Percentiles rank a stretch among this genome's conserved stretches.
These are phyloP conservation scores for Platycheirus rosarum DNA, from an alignment of 2,888 invertebrate species.

Conservation along the genomic window DNA sequence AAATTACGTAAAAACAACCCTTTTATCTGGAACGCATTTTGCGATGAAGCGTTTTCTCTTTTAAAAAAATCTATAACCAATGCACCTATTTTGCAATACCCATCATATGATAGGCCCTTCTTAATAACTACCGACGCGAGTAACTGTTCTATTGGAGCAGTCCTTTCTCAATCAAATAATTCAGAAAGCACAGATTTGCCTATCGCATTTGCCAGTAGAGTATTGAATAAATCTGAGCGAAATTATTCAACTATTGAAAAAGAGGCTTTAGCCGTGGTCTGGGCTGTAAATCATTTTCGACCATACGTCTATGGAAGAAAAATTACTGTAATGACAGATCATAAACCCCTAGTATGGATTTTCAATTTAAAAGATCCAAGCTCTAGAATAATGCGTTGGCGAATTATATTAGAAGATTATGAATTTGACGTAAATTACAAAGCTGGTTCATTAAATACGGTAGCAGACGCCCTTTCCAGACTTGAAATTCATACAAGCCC, in stretches of 20 bases:
- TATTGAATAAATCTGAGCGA: not conserved
- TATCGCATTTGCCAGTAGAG: conserved; percentile 10
- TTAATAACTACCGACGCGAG: conserved; percentile 6
- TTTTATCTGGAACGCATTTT: conserved; percentile 1
- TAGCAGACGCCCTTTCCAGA: not conserved
- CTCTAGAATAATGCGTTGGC: conserved; percentile 1
- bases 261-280: not conserved
- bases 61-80: not conserved
- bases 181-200: conserved; percentile 7
- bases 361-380: conserved; percentile 8
- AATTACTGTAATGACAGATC: conserved; percentile 22
- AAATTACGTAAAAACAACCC: too few species aligned
- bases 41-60: conserved; percentile 4
- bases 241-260: conserved; percentile 17
- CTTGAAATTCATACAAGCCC: not conserved
- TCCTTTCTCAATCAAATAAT: too few species aligned
- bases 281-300: conserved; percentile 10
- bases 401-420: conserved; percentile 10
- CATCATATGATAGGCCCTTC: not conserved
- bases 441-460: conserved; percentile 4
- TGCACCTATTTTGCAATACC: conserved; percentile 1
- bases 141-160: too few species aligned
- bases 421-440: conserved; percentile 15
- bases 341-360: conserved; percentile 25
- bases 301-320: conserved; percentile 23